These are phyloP conservation scores for Malaclemys terrapin DNA, from an alignment of 2,113 vertebrate species.

Conservation along the genomic window DNA sequence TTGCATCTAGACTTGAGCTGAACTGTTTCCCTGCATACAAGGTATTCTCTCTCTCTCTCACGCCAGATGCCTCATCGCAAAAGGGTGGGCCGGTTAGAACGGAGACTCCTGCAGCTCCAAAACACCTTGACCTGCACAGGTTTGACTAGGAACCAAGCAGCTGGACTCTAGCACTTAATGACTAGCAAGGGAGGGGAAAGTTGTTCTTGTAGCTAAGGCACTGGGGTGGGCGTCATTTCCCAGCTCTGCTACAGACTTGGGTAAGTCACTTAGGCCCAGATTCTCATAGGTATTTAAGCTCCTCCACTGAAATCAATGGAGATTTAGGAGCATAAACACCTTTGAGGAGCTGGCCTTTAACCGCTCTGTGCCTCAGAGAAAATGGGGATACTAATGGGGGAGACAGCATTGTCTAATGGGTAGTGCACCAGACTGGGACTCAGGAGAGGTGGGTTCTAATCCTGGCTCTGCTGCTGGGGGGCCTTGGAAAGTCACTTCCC, in stretches of 20 bases:
- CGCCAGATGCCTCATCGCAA: neutral
- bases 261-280: neutral
- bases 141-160: neutral
- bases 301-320: no score
- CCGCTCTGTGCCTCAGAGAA: no score
- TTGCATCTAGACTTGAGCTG: neutral
- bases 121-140: neutral
- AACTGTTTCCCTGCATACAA: constrained; percentile 31
- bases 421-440: no score
- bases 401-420: no score
- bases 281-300: neutral
- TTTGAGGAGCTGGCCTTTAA: no score
- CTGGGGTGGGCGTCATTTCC: fast-evolving
- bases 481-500: neutral
- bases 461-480: neutral
- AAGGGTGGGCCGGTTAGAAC: neutral
- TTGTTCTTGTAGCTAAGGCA: neutral
- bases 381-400: no score
- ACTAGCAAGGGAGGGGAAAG: fast-evolving
- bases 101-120: neutral
- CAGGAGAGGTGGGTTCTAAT: neutral
- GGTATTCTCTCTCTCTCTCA: constrained; percentile 2
- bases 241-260: neutral
- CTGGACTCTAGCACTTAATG: fast-evolving
- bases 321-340: no score